A percentile compares a stretch with the other conserved stretches of the same genome.
These are phyloP conservation scores for Cheilinus undulatus DNA, from an alignment of 2,113 vertebrate genomes.

Conservation along the genomic window DNA sequence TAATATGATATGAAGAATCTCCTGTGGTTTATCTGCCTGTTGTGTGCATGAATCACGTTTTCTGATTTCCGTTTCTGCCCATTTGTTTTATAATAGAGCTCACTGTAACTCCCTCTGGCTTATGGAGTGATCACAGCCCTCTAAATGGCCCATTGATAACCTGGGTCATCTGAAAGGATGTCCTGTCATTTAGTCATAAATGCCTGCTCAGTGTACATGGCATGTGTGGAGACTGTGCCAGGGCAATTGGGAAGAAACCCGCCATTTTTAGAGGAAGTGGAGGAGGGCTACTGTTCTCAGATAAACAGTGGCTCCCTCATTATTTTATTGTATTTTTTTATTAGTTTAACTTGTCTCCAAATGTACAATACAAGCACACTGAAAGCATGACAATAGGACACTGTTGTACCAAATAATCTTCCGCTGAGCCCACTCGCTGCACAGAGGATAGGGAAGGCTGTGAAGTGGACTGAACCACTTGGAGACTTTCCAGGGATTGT, in stretches of 20 bases:
- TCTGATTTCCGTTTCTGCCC: conserved; percentile 17
- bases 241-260: conserved; percentile 71
- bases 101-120: conserved; percentile 53
- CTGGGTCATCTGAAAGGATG: conserved; percentile 73
- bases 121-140: conserved; percentile 46
- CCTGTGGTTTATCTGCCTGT: conserved; percentile 8
- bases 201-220: conserved; percentile 64
- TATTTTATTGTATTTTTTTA: conserved; percentile 69
- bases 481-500: conserved; percentile 75
- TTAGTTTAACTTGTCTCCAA: conserved; percentile 71
- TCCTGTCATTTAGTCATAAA: conserved; percentile 78
- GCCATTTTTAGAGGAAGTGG: conserved; percentile 66
- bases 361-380: conserved; percentile 20
- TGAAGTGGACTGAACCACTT: conserved; percentile 66
- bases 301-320: conserved; percentile 63
- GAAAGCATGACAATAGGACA: conserved; percentile 52
- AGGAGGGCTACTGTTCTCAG: conserved; percentile 59
- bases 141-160: conserved; percentile 81
- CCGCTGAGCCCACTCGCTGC: conserved; percentile 42
- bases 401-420: conserved; percentile 52
- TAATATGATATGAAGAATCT: conserved; percentile 51
- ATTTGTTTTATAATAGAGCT: conserved; percentile 40
- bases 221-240: conserved; percentile 64
- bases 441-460: conserved; percentile 40
- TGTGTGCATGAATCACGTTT: neutral